A percentile compares a stretch with the other conserved stretches of the same genome.
These are phyloP conservation scores for Tetramorium alpestre DNA, from an alignment of 1,140 invertebrate genomes.

Conservation along the genomic window DNA sequence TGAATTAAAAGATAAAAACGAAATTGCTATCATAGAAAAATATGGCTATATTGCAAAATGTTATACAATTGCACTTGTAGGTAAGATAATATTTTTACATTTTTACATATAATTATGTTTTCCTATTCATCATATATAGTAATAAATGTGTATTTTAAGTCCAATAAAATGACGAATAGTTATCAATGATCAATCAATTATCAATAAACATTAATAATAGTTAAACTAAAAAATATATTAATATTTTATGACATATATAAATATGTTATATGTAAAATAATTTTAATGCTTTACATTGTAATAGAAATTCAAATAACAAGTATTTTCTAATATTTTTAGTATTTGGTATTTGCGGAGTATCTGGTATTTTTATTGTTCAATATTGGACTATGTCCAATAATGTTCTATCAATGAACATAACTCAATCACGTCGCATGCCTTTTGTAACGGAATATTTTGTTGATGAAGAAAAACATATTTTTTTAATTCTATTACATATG, in stretches of 20 bases:
- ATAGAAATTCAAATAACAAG: neutral
- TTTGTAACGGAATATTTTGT: neutral
- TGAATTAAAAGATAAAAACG: neutral
- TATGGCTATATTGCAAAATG: neutral
- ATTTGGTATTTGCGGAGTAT: neutral
- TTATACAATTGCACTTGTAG: neutral
- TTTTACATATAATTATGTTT: neutral
- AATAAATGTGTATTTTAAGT: neutral
- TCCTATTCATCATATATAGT: too few relatives aligned
- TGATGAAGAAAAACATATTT: neutral
- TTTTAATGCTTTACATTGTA: neutral
- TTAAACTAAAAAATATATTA: neutral
- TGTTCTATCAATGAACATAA: neutral
- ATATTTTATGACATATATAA: neutral
- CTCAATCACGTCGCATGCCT: neutral
- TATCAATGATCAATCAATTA: neutral
- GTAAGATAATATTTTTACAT: neutral
- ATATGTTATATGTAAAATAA: neutral
- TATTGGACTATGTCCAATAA: neutral
- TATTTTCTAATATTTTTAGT: neutral
- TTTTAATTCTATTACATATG: neutral
- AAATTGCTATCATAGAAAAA: constrained; percentile 3
- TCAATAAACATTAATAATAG: neutral
- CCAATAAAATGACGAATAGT: neutral
- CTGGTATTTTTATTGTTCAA: neutral